Percentiles rank a stretch among this genome's conserved stretches.
phyloP scores from a whole-genome alignment of 2,888 invertebrate species.

The Boloria selene region DNA sequence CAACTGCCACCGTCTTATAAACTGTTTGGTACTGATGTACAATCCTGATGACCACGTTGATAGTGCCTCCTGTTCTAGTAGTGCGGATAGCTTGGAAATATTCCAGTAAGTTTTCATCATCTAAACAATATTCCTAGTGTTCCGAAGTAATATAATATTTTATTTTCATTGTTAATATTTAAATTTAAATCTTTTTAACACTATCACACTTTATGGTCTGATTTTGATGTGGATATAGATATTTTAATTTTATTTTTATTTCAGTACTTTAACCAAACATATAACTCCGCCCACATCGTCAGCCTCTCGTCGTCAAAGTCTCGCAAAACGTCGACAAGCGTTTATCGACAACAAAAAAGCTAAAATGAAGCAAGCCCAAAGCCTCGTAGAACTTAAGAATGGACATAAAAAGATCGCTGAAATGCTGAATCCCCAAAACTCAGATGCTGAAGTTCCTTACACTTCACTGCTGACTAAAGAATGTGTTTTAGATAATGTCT shows the following conservation, averaged over 20 bases:
- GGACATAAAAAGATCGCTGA: slow-evolving; percentile 61
- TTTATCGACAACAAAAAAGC: slow-evolving; percentile 70
- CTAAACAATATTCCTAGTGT: not conserved
- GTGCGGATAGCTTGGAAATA: slow-evolving; percentile 86
- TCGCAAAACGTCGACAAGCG: slow-evolving; percentile 65
- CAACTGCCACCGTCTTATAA: slow-evolving; percentile 87
- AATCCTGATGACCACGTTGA: slow-evolving; percentile 80
- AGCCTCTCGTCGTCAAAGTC: slow-evolving; percentile 57
- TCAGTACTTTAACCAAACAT: slow-evolving; percentile 86
- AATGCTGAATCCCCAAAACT: slow-evolving; percentile 61
- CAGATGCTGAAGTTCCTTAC: slow-evolving; percentile 73
- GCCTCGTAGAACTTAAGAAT: slow-evolving; percentile 66
- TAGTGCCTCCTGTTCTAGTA: slow-evolving; percentile 81
- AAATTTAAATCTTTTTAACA: too few relatives aligned
- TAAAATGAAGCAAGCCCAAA: slow-evolving; percentile 68
- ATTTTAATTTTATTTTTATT: slow-evolving; percentile 37
- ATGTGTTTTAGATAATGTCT: slow-evolving; percentile 64
- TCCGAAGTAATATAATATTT: not conserved
- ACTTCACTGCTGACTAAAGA: slow-evolving; percentile 70
- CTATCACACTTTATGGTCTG: too few relatives aligned
- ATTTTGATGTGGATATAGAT: too few relatives aligned
- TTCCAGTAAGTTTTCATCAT: slow-evolving; percentile 79
- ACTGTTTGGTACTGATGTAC: slow-evolving; percentile 86
- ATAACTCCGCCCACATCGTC: slow-evolving; percentile 84
- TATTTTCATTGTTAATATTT: not conserved